These are phyloP conservation scores for Mesaphorura yosii DNA, from an alignment of 1,140 invertebrate species.

Conservation along the genomic window DNA sequence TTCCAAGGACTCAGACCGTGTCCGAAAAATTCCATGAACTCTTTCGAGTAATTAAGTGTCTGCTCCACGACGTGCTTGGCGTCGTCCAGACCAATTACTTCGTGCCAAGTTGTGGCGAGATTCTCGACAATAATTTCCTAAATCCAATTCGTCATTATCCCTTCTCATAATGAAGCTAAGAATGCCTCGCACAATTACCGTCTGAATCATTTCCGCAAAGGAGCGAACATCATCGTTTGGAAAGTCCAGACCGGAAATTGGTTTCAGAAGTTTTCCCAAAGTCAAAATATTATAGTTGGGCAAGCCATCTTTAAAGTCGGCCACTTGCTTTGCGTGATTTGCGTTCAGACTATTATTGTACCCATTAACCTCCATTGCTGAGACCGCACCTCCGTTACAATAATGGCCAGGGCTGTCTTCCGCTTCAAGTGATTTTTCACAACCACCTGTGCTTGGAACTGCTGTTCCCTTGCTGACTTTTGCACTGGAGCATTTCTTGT, in stretches of 20 bases:
- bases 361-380: too few species aligned
- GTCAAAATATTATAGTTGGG: too few species aligned
- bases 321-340: too few species aligned
- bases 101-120: slow-evolving; percentile 51
- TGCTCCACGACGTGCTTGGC: slow-evolving; percentile 79
- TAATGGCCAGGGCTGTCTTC: too few species aligned
- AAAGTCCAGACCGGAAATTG: slow-evolving; percentile 38
- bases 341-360: too few species aligned
- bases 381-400: too few species aligned
- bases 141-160: too few species aligned
- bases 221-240: slow-evolving; percentile 40
- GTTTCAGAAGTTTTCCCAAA: slow-evolving; percentile 35
- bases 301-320: too few species aligned
- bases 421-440: neutral
- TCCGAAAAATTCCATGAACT: slow-evolving; percentile 72
- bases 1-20: slow-evolving; percentile 70
- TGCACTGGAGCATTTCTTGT: slow-evolving; percentile 2
- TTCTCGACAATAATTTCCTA: slow-evolving; percentile 54
- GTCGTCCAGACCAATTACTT: slow-evolving; percentile 57
- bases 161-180: too few species aligned
- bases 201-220: slow-evolving; percentile 45
- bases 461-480: neutral
- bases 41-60: slow-evolving; percentile 70
- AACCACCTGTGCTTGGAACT: neutral
- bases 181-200: slow-evolving; percentile 29